Evolutionary conservation across 2,888 invertebrate genomes (phyloP).

Genomic region (Holacanthella duospinosa): DNA sequence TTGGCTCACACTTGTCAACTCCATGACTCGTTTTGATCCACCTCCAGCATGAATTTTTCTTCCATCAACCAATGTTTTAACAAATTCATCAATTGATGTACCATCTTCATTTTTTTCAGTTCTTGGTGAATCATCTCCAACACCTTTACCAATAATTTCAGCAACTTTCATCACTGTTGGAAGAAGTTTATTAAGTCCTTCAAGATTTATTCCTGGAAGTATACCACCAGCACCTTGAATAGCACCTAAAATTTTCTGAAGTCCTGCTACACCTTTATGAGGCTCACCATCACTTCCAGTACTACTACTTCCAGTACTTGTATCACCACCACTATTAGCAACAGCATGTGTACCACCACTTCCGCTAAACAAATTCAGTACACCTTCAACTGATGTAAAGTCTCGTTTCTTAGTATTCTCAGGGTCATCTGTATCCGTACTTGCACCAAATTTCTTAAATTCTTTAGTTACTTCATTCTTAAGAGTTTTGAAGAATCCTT

Average conservation of each 20-base stretch:
- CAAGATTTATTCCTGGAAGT: slow-evolving; percentile 14
- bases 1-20: background rate
- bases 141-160: slow-evolving; percentile 32
- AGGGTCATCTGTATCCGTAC: slow-evolving; percentile 5
- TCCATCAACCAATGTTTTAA: slow-evolving; percentile 30
- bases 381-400: slow-evolving; percentile 22
- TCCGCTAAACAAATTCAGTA: slow-evolving; percentile 20
- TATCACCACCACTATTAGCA: slow-evolving; percentile 12
- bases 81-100: slow-evolving; percentile 25
- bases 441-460: slow-evolving; percentile 14
- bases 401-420: slow-evolving; percentile 17
- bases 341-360: background rate
- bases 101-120: slow-evolving; percentile 27
- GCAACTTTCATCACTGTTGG: slow-evolving; percentile 32
- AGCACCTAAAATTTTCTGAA: slow-evolving; percentile 18
- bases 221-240: slow-evolving; percentile 28
- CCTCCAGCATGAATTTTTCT: slow-evolving; percentile 30
- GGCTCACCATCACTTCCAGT: slow-evolving; percentile 11
- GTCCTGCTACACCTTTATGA: background rate
- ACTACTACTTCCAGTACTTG: slow-evolving; percentile 12
- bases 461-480: slow-evolving; percentile 29
- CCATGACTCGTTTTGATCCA: background rate
- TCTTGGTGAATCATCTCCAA: slow-evolving; percentile 28
- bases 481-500: slow-evolving; percentile 31
- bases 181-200: slow-evolving; percentile 17